phyloP scores from a whole-genome alignment of 2,888 invertebrate genomes.

The Apantesis nais region DNA sequence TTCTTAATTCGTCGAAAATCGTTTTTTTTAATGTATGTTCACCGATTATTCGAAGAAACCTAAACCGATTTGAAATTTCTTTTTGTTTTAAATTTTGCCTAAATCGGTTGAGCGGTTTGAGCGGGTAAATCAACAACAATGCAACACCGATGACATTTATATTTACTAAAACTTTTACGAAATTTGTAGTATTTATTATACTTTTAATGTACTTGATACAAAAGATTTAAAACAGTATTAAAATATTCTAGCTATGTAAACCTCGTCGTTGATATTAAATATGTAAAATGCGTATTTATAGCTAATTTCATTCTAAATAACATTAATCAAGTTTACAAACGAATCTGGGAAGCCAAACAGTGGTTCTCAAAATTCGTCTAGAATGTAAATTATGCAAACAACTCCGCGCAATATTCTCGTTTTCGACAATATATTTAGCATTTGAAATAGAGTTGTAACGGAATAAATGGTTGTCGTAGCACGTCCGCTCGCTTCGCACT shows the following conservation, averaged over 20 bases:
- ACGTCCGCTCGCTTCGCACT: slow-evolving; percentile 77
- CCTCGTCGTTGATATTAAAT: slow-evolving; percentile 13
- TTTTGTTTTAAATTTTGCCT: not conserved
- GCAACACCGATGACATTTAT: too few species aligned
- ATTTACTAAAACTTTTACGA: too few species aligned
- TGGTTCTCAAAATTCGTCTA: slow-evolving; percentile 62
- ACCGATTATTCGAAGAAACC: too few species aligned
- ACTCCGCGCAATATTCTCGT: slow-evolving; percentile 69
- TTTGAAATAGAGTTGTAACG: slow-evolving; percentile 76
- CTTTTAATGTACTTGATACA: not conserved
- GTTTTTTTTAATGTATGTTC: too few species aligned
- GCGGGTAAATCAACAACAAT: too few species aligned
- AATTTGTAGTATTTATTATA: too few species aligned
- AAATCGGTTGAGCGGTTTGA: too few species aligned
- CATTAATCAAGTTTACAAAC: slow-evolving; percentile 53
- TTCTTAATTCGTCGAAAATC: too few species aligned
- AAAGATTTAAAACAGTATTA: not conserved
- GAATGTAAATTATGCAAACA: slow-evolving; percentile 74
- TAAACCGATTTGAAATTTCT: too few species aligned
- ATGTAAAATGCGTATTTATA: slow-evolving; percentile 22
- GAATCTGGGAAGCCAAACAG: slow-evolving; percentile 56
- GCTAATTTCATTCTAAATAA: slow-evolving; percentile 42
- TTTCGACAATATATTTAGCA: slow-evolving; percentile 79
- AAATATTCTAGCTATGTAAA: not conserved
- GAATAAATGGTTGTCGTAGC: slow-evolving; percentile 74